These are phyloP conservation scores for Natrix natrix DNA, from an alignment of 2,797 vertebrate genomes.

Conservation along the genomic window DNA sequence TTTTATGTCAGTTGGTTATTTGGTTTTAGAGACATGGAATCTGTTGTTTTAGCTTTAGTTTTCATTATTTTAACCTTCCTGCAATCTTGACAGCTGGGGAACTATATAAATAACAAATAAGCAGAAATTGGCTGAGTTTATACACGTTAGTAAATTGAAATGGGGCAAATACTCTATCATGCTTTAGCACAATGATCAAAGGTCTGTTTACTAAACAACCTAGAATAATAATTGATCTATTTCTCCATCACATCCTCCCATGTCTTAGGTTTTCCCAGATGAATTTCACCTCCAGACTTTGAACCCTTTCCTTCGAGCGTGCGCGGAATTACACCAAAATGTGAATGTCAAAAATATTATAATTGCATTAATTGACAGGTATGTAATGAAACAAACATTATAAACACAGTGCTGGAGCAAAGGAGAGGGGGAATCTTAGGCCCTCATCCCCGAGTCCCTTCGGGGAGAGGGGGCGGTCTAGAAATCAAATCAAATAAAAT, in stretches of 20 bases:
- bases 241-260: constrained; percentile 12
- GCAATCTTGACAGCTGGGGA: background rate
- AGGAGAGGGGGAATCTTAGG: background rate
- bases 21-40: background rate
- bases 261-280: constrained; percentile 91
- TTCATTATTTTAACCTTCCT: background rate
- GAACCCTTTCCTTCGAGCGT: constrained; percentile 95
- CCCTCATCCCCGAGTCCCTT: too few relatives aligned
- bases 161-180: background rate
- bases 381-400: constrained; percentile 33
- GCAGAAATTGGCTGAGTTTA: background rate
- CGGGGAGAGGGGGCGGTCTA: too few relatives aligned
- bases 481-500: too few relatives aligned
- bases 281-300: constrained; percentile 98
- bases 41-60: background rate
- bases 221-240: background rate
- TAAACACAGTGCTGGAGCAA: too few relatives aligned
- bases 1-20: background rate
- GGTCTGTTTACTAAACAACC: background rate
- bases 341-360: constrained; percentile 99
- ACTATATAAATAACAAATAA: background rate
- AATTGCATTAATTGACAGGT: constrained; percentile 99
- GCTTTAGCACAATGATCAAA: background rate
- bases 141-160: background rate
- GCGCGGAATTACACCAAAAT: constrained; percentile 96